Evolutionary conservation across 2,113 vertebrate genomes (phyloP).

Genomic region (Aspiorhynchus laticeps): DNA sequence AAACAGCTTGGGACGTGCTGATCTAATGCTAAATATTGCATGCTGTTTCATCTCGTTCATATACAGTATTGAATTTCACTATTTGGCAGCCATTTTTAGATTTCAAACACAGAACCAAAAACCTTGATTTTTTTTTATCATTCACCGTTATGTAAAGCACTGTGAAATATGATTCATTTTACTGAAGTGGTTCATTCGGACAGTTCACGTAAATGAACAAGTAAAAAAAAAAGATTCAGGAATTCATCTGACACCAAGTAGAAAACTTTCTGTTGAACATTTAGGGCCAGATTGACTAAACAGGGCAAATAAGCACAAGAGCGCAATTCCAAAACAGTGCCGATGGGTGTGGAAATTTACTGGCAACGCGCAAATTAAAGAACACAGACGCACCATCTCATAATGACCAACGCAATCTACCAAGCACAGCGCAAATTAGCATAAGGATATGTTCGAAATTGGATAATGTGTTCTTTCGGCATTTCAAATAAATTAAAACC

Average conservation of each 20-base stretch:
- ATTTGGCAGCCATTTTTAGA: not conserved
- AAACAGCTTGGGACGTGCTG: not conserved
- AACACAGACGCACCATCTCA: too few relatives aligned
- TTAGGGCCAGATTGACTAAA: not conserved
- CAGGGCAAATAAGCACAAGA: too few relatives aligned
- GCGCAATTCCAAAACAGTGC: too few relatives aligned
- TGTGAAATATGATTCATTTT: not conserved
- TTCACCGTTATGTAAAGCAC: not conserved
- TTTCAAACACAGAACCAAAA: not conserved
- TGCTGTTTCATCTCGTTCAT: not conserved
- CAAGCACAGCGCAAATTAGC: too few relatives aligned
- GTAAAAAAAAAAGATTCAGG: not conserved
- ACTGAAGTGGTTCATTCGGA: not conserved
- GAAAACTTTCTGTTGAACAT: not conserved
- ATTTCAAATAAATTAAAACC: not conserved
- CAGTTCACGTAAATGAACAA: not conserved
- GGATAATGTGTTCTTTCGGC: not conserved
- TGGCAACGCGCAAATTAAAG: too few relatives aligned
- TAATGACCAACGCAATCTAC: too few relatives aligned
- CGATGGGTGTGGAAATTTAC: too few relatives aligned
- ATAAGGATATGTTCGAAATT: too few relatives aligned
- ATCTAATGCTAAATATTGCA: not conserved
- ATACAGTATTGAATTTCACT: slow-evolving; percentile 4
- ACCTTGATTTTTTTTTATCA: not conserved
- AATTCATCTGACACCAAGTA: not conserved